Conservation (phyloP, 2,888 invertebrate species). For the Incurvaria masculella region DNA sequence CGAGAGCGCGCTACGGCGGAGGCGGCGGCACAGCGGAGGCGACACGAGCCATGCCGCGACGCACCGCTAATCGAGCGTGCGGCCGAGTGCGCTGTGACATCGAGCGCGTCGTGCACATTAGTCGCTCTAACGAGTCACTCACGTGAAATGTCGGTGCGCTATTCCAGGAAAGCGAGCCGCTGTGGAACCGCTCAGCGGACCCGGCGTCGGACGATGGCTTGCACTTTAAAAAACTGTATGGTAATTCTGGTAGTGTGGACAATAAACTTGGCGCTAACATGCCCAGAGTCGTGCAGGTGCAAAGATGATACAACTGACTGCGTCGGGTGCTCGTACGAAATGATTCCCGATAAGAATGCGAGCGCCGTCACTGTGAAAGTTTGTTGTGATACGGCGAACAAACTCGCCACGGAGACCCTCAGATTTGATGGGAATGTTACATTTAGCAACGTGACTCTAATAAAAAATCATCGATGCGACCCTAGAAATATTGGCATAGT, state of each 20-base stretch:
- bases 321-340: conserved; percentile 36
- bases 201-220: conserved; percentile 33
- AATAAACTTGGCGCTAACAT: conserved; percentile 31
- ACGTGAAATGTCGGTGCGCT: background rate
- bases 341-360: conserved; percentile 32
- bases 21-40: too few species aligned
- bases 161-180: background rate
- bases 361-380: conserved; percentile 26
- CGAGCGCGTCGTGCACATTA: background rate
- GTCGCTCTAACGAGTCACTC: background rate
- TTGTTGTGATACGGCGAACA: conserved; percentile 27
- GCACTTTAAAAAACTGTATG: conserved; percentile 31
- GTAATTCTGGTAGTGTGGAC: conserved; percentile 35
- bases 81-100: background rate
- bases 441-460: conserved; percentile 20
- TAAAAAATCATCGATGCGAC: conserved; percentile 30
- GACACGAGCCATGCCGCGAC: background rate
- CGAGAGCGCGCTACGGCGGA: background rate
- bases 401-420: background rate
- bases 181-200: conserved; percentile 5
- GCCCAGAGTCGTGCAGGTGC: conserved; percentile 32
- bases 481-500: conserved; percentile 27
- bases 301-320: conserved; percentile 27
- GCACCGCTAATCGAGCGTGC: background rate
- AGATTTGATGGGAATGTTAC: background rate